Percentiles rank a stretch among this genome's conserved stretches.
Conservation (phyloP, 2,113 vertebrate genomes). For the Dromiciops gliroides region DNA sequence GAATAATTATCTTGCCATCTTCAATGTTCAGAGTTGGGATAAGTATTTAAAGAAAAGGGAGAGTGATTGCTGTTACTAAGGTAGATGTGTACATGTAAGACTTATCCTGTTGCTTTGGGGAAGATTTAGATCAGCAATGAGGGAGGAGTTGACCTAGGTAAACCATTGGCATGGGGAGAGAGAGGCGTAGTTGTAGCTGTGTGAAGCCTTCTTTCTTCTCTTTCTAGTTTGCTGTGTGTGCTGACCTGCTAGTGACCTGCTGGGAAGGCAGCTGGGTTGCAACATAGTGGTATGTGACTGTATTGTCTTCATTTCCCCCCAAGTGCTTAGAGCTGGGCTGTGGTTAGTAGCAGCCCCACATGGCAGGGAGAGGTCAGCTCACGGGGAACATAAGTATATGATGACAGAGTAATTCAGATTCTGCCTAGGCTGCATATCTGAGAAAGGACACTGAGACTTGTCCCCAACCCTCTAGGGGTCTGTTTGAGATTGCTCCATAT, state of each 20-base stretch:
- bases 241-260: background rate
- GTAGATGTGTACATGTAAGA: background rate
- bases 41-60: background rate
- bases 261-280: background rate
- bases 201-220: background rate
- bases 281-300: background rate
- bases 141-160: background rate
- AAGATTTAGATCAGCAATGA: background rate
- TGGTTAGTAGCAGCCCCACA: background rate
- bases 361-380: background rate
- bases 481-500: background rate
- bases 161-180: background rate
- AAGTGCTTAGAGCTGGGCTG: background rate
- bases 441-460: background rate
- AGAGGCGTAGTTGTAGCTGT: background rate
- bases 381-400: background rate
- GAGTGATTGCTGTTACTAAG: background rate
- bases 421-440: background rate
- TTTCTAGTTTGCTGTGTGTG: background rate
- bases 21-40: background rate
- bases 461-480: background rate
- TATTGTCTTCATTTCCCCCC: background rate
- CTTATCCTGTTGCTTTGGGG: background rate
- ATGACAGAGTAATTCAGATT: background rate
- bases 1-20: background rate